phyloP scores from a whole-genome alignment of 64 coral and sea anemone genomes.

The Dendronephthya gigantea region DNA sequence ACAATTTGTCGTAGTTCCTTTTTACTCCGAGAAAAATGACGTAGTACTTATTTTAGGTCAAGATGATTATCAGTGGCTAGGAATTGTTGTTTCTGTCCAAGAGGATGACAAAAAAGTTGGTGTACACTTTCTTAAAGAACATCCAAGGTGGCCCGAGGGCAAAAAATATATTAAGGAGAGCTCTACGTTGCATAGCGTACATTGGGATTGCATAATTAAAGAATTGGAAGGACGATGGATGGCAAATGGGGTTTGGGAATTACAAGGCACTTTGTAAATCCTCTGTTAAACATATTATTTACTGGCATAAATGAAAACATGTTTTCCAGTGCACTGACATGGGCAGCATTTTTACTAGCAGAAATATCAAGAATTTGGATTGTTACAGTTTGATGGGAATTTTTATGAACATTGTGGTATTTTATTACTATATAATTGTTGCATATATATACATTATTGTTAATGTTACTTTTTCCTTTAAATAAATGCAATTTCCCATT shows the following conservation, averaged over 20 bases:
- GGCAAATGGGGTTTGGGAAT: slow-evolving; percentile 46
- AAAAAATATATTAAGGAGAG: slow-evolving; percentile 48
- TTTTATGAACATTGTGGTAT: too few species aligned
- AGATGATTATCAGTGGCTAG: slow-evolving; percentile 43
- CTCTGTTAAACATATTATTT: not conserved
- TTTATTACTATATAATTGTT: too few species aligned
- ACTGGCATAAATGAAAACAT: not conserved
- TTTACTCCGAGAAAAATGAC: slow-evolving; percentile 41
- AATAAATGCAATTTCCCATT: too few species aligned
- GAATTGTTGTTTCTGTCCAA: slow-evolving; percentile 33
- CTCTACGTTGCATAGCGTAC: slow-evolving; percentile 41
- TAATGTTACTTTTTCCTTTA: too few species aligned
- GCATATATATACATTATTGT: too few species aligned
- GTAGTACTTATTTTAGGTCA: slow-evolving; percentile 37
- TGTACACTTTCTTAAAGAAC: slow-evolving; percentile 53
- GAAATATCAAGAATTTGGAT: too few species aligned
- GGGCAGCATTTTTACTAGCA: too few species aligned
- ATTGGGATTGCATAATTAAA: slow-evolving; percentile 46
- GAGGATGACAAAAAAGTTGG: slow-evolving; percentile 45
- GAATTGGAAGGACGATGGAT: slow-evolving; percentile 44
- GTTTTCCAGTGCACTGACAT: too few species aligned
- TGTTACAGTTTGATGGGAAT: too few species aligned
- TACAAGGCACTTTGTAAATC: slow-evolving; percentile 27
- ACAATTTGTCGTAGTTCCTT: slow-evolving; percentile 46
- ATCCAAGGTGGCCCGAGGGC: slow-evolving; percentile 55